Evolutionary conservation across 2,888 invertebrate genomes (phyloP), one percentile per base, ranked within the genome.

Genomic region (Caenorhabditis japonica): DNA sequence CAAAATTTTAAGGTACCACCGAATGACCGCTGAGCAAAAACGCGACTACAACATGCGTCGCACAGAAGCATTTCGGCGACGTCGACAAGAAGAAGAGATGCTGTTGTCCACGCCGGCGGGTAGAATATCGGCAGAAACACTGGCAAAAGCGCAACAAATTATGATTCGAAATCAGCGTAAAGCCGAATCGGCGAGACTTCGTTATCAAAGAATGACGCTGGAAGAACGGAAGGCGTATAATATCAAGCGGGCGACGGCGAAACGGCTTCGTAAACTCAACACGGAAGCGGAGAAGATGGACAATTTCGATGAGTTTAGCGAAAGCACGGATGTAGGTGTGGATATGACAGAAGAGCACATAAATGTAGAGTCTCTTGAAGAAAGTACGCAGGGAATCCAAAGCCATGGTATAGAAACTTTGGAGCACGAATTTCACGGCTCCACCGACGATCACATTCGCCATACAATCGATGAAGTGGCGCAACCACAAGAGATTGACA

Each of bases 81-180:
- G 84, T 8, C 75, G 85, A 15, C 51, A 53, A 51, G 76, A 79
- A 39, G 85, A 85, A 36, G 85, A 85, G 56, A 74, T 61, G 38
- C 70, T 85, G n/a, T 56, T 85, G 12, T 84, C 85, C 4, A 85
- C 84, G 55, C 86, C 85, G 17, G 84, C 85, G 7, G 79, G 79
- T 1, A 33, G 70, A 17, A 80, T 82, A 23, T 76, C 80, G 0
- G 47, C 70, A 2, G 80, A 77, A 21, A 76, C 79, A 1, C 49
- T 80, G 21, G 56, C 61, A 1, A 74, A 79, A 62, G 82, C 82
- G 3, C 79, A 79, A 34, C 75, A 76, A 52, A 80, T 82, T 12
- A 79, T 82, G 77, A 51, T 72, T 3, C 60, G 82, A 13, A 82
- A 82, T 46, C 77, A 79, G 7, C 44, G 75, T 36, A 82, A 82